These are phyloP conservation scores for Pheosia tremula DNA, from an alignment of 2,888 invertebrate genomes.

Conservation along the genomic window DNA sequence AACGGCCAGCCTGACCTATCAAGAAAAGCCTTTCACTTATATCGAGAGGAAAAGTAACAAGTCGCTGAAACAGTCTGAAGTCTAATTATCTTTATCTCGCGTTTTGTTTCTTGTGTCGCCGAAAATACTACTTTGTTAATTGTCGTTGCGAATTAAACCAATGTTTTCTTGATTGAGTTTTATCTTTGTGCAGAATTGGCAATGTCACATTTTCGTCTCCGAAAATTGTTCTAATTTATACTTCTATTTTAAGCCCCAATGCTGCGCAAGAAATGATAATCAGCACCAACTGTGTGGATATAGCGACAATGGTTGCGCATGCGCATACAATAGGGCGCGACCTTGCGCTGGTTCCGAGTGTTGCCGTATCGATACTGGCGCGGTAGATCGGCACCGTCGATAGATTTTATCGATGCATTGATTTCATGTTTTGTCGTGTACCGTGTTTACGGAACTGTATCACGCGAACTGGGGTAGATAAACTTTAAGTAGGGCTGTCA, in stretches of 20 bases:
- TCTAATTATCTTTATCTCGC: background rate
- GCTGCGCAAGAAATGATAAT: conserved; percentile 37
- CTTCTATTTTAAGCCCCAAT: conserved; percentile 37
- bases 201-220: conserved; percentile 30
- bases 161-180: conserved; percentile 2
- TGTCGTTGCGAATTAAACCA: conserved; percentile 6
- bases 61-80: conserved; percentile 16
- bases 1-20: conserved; percentile 25
- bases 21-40: conserved; percentile 37
- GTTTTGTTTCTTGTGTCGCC: background rate
- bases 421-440: conserved; percentile 3
- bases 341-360: conserved; percentile 62
- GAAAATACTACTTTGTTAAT: conserved; percentile 1
- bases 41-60: conserved; percentile 25
- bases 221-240: conserved; percentile 29
- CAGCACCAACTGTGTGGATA: conserved; percentile 45
- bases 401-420: conserved; percentile 29
- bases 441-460: conserved; percentile 10
- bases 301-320: conserved; percentile 50
- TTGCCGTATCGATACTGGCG: conserved; percentile 8
- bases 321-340: conserved; percentile 50
- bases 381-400: conserved; percentile 25
- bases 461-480: conserved; percentile 4
- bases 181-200: conserved; percentile 21
- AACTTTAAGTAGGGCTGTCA: background rate